Evolutionary conservation across 2,888 invertebrate genomes (phyloP), one percentile per base, ranked within the genome.

Genomic region (Ormyrus pomaceus): DNA sequence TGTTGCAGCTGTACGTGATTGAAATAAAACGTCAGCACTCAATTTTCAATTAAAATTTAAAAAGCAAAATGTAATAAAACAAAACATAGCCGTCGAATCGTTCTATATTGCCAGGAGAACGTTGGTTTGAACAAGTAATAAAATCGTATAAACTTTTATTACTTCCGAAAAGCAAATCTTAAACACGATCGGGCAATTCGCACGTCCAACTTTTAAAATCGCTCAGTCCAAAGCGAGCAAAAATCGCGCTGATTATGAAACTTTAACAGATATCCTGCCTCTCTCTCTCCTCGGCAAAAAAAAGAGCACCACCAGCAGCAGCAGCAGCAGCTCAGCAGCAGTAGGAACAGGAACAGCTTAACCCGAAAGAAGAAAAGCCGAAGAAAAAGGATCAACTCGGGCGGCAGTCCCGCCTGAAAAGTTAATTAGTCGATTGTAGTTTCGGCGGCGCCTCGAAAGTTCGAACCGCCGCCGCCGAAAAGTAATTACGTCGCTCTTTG

Each of bases 401-500:
- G 55, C 55, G 19, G 56, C 56, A 45, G 19, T 19, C n/a, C 11
- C 50, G 55, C 72, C 59, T 72, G 79, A 82, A 82, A 82, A 82
- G 79, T 82, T 82, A 79, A 82, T 82, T 82, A 82, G 82, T 77
- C 82, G 79, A 82, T 82, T 82, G 82, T 79, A 79, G 76, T 76
- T 73, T 71, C 62, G 56, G 65, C n/a, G 69, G 64, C 19, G 48
- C 55, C 58, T 55, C 62, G 75, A 78, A 78, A 66, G 66, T 75
- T 66, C 59, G 51, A 59, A 68, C 46, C 62, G 45, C 51, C 13
- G 53, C 34, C 48, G 13, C 81, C 80, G 84, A 83, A 84, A 84
- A 82, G 78, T 76, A 75, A 78, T 83, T 84, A 85, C 85, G 82
- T 64, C 61, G 48, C 74, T 77, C 64, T 81, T 74, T 79, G 81